A percentile compares a stretch with the other conserved stretches of the same genome.
phyloP scores from a whole-genome alignment of 2,113 vertebrate genomes.

The Eurystomus gularis region DNA sequence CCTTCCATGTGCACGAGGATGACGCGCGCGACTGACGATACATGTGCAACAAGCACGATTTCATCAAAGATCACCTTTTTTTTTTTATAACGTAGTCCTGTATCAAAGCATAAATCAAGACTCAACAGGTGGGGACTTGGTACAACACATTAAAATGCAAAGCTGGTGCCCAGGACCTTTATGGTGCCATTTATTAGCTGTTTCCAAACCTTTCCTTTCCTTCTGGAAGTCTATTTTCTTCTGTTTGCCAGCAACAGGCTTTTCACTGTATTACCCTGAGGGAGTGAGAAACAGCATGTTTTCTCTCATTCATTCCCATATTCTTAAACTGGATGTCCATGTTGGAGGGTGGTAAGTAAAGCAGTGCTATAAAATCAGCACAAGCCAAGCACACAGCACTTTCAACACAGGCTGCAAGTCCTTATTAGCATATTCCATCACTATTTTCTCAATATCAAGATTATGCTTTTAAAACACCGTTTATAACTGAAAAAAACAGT shows the following conservation, averaged over 20 bases:
- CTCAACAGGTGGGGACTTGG: background rate
- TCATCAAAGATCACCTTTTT: background rate
- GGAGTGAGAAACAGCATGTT: background rate
- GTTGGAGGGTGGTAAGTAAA: background rate
- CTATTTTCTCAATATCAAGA: background rate
- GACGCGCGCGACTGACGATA: background rate
- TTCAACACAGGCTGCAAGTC: background rate
- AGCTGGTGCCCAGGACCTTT: background rate
- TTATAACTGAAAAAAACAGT: background rate
- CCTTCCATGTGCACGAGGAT: background rate
- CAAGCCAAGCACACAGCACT: background rate
- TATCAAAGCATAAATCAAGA: background rate
- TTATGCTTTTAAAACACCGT: background rate
- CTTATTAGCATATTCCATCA: background rate
- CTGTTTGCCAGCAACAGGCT: background rate
- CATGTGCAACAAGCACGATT: background rate
- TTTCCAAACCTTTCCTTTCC: background rate
- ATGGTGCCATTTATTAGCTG: background rate
- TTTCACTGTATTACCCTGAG: background rate
- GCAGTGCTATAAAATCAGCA: background rate
- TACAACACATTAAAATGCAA: background rate
- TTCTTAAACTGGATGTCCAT: background rate
- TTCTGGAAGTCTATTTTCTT: background rate
- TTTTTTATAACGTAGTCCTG: background rate
- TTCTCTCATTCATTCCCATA: background rate